These are phyloP conservation scores for Acromyrmex heyeri DNA, from an alignment of 1,140 invertebrate genomes.

Conservation along the genomic window DNA sequence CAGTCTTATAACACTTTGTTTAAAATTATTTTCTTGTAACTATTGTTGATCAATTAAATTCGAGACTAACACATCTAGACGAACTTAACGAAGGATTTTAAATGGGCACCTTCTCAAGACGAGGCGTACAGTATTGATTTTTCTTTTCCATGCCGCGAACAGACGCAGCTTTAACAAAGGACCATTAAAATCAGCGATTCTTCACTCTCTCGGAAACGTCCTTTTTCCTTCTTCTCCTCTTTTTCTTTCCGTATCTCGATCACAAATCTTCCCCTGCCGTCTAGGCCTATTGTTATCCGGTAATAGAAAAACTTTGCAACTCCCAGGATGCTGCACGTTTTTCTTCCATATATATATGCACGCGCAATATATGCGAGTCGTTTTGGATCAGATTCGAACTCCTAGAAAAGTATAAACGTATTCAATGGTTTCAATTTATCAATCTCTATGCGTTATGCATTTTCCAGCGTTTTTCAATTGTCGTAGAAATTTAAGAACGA, in stretches of 20 bases:
- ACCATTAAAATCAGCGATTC: constrained; percentile 76
- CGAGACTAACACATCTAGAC: constrained; percentile 36
- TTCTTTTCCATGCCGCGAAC: constrained; percentile 63
- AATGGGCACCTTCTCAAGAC: constrained; percentile 56
- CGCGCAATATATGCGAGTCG: constrained; percentile 11
- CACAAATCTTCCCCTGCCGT: constrained; percentile 62
- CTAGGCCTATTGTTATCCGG: constrained; percentile 59
- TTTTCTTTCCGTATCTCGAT: constrained; percentile 58
- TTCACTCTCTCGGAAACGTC: constrained; percentile 60
- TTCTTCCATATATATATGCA: constrained; percentile 36
- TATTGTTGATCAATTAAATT: constrained; percentile 20
- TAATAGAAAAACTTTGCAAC: constrained; percentile 71
- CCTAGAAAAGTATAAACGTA: not conserved
- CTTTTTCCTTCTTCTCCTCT: constrained; percentile 48
- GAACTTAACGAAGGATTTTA: constrained; percentile 65
- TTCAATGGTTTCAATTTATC: constrained; percentile 30
- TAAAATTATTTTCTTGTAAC: not conserved
- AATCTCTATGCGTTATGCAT: constrained; percentile 1
- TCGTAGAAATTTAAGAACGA: not conserved
- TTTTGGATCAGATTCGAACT: constrained; percentile 33
- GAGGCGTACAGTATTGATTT: constrained; percentile 69
- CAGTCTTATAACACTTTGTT: too few species aligned
- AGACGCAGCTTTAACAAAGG: constrained; percentile 70
- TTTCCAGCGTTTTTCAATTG: not conserved
- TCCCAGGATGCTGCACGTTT: constrained; percentile 40